Conservation (phyloP, 2,888 invertebrate genomes). For the Dryobota labecula region DNA sequence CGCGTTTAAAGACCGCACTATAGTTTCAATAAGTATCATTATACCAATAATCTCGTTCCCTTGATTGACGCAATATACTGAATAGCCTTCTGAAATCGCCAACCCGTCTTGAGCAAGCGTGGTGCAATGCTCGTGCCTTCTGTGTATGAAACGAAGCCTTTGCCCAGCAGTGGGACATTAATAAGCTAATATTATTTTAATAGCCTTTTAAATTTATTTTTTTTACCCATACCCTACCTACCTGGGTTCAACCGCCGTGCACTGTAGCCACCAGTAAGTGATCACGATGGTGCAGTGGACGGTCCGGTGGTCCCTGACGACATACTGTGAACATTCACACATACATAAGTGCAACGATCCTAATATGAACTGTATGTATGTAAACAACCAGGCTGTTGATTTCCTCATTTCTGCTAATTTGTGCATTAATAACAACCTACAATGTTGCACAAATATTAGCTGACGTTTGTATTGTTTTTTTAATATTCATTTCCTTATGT, state of each 20-base stretch:
- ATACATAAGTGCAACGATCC: background rate
- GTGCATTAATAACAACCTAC: background rate
- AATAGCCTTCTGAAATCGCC: too few relatives aligned
- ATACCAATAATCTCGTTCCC: background rate
- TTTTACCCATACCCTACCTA: background rate
- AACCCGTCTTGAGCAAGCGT: too few relatives aligned
- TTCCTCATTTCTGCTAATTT: constrained; percentile 16
- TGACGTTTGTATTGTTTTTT: background rate
- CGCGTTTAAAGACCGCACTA: background rate
- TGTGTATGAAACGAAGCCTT: too few relatives aligned
- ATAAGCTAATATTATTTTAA: background rate
- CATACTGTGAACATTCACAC: background rate
- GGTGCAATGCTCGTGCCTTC: too few relatives aligned
- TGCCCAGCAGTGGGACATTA: too few relatives aligned
- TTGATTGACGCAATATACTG: background rate
- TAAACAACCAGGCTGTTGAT: background rate
- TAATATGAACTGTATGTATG: background rate
- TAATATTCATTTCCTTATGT: constrained; percentile 19
- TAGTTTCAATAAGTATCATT: background rate
- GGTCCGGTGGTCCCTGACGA: background rate
- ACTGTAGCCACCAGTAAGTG: background rate
- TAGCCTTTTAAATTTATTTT: background rate
- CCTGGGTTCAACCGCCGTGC: background rate
- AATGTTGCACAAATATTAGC: constrained; percentile 14
- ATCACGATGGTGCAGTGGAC: background rate